Conservation (phyloP, 1,140 invertebrate species). For the Lanistes nyassanus region DNA sequence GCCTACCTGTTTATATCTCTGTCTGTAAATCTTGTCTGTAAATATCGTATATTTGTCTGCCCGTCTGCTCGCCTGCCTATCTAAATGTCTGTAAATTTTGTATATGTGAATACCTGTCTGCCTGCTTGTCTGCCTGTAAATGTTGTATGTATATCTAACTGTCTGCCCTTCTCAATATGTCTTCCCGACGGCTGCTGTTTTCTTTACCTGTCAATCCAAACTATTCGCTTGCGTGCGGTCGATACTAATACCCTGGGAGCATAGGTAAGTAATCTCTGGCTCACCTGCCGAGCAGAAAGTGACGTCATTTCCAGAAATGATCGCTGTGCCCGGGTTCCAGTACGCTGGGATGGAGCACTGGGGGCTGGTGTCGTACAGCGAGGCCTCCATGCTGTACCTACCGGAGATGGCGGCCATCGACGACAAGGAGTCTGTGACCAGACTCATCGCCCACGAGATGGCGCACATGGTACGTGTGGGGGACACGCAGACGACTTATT, state of each 20-base stretch:
- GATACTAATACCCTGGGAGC: background rate
- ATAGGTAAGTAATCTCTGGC: background rate
- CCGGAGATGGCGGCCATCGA: constrained; percentile 74
- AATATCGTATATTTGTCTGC: no score
- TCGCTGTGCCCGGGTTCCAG: constrained; percentile 92
- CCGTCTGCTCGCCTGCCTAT: no score
- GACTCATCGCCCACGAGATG: constrained; percentile 24
- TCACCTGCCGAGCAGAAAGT: background rate
- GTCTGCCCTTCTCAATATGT: background rate
- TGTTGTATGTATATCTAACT: background rate
- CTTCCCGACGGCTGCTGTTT: no score
- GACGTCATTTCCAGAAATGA: constrained; percentile 77
- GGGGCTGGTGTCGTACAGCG: constrained; percentile 86
- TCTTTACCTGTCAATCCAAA: background rate
- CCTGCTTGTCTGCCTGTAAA: background rate
- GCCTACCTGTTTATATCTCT: no score
- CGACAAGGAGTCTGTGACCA: constrained; percentile 81
- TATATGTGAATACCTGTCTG: background rate
- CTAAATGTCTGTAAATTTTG: background rate
- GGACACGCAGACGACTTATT: background rate
- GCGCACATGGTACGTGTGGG: constrained; percentile 72
- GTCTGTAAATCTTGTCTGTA: no score
- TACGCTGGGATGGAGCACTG: constrained; percentile 97
- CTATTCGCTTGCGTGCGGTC: background rate
- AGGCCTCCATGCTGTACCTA: constrained; percentile 83